phyloP scores from a whole-genome alignment of 1,140 invertebrate species.

The Meloidogyne hapla region DNA sequence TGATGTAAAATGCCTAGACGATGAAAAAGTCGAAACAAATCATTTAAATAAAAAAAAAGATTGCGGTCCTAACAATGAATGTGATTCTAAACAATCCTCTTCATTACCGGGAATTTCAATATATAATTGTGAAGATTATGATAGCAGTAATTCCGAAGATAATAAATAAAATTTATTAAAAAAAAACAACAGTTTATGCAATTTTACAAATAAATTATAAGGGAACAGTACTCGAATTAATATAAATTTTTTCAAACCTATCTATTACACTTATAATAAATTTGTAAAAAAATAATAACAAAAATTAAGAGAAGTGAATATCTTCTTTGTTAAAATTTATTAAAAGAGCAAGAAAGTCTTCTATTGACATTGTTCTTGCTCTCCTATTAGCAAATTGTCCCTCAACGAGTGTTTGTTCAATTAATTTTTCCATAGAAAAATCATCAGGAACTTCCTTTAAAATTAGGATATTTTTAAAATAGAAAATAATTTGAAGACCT shows the following conservation, averaged over 20 bases:
- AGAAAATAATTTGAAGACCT: conserved; percentile 68
- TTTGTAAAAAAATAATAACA: conserved; percentile 25
- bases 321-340: conserved; percentile 59
- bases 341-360: conserved; percentile 81
- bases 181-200: not conserved
- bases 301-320: conserved; percentile 56
- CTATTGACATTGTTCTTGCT: conserved; percentile 88
- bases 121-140: not conserved
- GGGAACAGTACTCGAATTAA: too few species aligned
- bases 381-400: conserved; percentile 74
- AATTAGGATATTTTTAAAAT: too few species aligned
- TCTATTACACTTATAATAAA: too few species aligned
- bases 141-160: not conserved
- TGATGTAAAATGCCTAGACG: not conserved
- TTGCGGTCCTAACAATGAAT: too few species aligned
- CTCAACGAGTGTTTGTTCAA: conserved; percentile 75
- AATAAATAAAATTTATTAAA: not conserved
- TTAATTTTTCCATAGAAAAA: conserved; percentile 82
- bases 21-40: not conserved
- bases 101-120: not conserved
- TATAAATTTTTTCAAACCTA: too few species aligned
- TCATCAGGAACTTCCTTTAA: conserved; percentile 75
- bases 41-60: too few species aligned
- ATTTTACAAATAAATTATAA: too few species aligned
- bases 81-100: not conserved